Evolutionary conservation across 2,888 invertebrate genomes (phyloP).

Genomic region (Diplolepis rosae): DNA sequence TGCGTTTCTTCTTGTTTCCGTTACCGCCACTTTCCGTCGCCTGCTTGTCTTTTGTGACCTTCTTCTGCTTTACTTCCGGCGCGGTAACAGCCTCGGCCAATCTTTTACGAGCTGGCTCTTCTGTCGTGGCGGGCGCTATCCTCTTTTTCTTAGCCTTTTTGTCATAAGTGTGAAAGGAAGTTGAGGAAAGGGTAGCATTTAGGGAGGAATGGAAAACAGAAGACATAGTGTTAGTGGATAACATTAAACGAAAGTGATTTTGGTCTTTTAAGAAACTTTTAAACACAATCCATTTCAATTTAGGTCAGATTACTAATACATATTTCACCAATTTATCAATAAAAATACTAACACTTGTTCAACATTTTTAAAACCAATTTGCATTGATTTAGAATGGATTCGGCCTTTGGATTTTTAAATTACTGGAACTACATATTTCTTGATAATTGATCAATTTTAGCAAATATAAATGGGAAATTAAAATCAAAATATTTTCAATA

Average conservation of each 20-base stretch:
- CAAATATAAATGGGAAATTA: too few species aligned
- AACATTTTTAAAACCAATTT: too few species aligned
- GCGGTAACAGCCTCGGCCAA: slow-evolving; percentile 52
- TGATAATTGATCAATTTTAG: too few species aligned
- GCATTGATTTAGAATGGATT: too few species aligned
- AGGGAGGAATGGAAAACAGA: slow-evolving; percentile 29
- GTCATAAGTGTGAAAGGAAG: background rate
- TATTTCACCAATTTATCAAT: too few species aligned
- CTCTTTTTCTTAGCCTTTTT: slow-evolving; percentile 58
- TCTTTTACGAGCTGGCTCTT: slow-evolving; percentile 63
- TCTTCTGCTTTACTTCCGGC: slow-evolving; percentile 49
- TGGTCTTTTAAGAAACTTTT: too few species aligned
- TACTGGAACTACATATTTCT: too few species aligned
- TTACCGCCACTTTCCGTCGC: slow-evolving; percentile 75
- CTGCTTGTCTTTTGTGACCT: slow-evolving; percentile 50
- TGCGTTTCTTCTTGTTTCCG: slow-evolving; percentile 75
- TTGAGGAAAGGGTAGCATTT: slow-evolving; percentile 14
- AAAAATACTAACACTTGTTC: too few species aligned
- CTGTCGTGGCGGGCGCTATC: slow-evolving; percentile 54
- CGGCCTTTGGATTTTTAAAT: too few species aligned
- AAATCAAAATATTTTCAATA: too few species aligned
- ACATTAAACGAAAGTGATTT: background rate
- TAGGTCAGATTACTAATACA: too few species aligned
- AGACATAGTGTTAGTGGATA: background rate
- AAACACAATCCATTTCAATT: too few species aligned